Base-by-base conservation (phyloP, 2,113 vertebrate genomes). In the Lonchura striata region DNA sequence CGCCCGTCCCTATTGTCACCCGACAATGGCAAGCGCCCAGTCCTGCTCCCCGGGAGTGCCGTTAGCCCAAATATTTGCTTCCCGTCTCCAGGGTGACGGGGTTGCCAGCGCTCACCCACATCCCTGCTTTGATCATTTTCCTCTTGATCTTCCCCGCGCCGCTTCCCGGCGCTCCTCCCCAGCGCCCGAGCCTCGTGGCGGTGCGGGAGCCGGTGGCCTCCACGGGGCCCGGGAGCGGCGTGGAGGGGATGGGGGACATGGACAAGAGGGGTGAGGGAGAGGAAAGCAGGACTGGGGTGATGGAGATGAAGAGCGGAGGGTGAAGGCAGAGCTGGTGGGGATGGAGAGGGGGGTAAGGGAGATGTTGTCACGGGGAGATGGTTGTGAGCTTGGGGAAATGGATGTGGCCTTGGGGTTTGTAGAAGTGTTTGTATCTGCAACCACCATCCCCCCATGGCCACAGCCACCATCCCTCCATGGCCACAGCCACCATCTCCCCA, bases 51-150 rank as follows among this genome's bases (percentile, higher is more conserved):
- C 21, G 33, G 60, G 68, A 93, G 86, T 12, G 21, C 83, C 0
- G 63, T 96, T 92, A 96, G 88, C 96, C 95, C 95, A 97, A 94
- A 93, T 86, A 88, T 95, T 96, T 91, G 91, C 94, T 94, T 92
- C 91, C 91, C 77, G 77, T 93, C 92, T 97, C 95, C 94, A 93
- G 95, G 95, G 95, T 88, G 95, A 94, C 91, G 1, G 92, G 79
- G 95, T 77, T 93, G 95, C 95, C 88, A 35, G 80, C 76, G 64
- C 92, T 95, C 94, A 93, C 92, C 94, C 94, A 78, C 96, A 96
- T 82, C 79, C 92, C 92, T 83, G 86, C 94, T 96, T 94, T 93
- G 91, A 95, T 94, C 88, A 57, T 83, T 79, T 86, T 78, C 64
- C 69, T 96, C 95, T 96, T 96, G 94, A 95, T 95, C 94, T 94